Evolutionary conservation across 2,113 vertebrate genomes (phyloP), one percentile per base, ranked within the genome.

Genomic region (Chloroceryle aenea): DNA sequence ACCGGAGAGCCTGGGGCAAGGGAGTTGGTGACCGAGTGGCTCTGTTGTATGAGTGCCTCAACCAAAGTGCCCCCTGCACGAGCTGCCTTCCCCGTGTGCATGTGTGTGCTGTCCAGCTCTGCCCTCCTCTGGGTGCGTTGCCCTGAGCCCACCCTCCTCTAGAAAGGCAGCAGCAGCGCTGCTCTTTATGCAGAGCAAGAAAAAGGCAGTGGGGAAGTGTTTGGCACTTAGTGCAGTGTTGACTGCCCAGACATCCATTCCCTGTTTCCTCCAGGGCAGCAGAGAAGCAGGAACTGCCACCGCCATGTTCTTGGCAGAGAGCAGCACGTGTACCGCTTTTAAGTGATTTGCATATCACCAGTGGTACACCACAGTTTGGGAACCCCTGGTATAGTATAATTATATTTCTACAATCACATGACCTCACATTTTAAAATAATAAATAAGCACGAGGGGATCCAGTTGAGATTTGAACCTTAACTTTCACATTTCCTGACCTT

Each of bases 231-330:
- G 58, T 82, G 90, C 87, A 71, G 81, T 5, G 20, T 82, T 91
- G 89, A 50, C 91, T 93, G 93, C 96, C 94, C 93, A 90, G 93
- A 93, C 94, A 88, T 78, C 90, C 92, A 3, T 94, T 95, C 96
- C 96, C 93, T 90, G 93, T 96, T 95, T 95, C 30, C 95, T 96
- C 86, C 94, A 97, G 96, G 91, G 93, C 95, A 96, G 95, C 96
- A 96, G 96, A 97, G 95, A 89, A 95, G 85, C 96, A 96, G 95
- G 93, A 97, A 71, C 89, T 95, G 96, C 94, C 95, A 90, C 56
- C 80, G 38, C 94, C 94, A 82, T 87, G 94, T 50, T 93, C 95
- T 95, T 81, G 95, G 95, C 94, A 95, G 91, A 95, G 93, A 93
- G 95, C 95, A 95, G 93, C 89, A 84, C 93, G 34, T 86, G 90